Evolutionary conservation across 2,797 vertebrate genomes (phyloP).

Genomic region (Pseudopleuronectes americanus): DNA sequence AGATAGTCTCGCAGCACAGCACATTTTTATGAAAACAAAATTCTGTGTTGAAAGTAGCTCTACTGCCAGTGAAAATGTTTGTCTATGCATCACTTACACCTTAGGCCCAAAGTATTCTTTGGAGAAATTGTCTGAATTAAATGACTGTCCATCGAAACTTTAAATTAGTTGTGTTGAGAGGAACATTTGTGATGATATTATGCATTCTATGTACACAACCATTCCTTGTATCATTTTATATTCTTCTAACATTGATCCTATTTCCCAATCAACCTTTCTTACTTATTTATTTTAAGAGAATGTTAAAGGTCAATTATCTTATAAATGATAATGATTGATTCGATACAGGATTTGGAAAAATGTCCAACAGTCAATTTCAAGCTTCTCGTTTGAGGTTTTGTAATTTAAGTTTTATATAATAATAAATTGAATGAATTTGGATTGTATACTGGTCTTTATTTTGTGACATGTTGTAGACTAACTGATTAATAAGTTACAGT

Average conservation of each 20-base stretch:
- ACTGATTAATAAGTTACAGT: background rate
- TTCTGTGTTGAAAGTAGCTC: too few relatives aligned
- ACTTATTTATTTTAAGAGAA: too few relatives aligned
- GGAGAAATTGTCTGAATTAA: conserved; percentile 3
- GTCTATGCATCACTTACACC: background rate
- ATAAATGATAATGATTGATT: too few relatives aligned
- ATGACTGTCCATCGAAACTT: background rate
- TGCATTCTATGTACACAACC: background rate
- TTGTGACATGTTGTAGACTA: background rate
- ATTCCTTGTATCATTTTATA: background rate
- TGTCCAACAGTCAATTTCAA: too few relatives aligned
- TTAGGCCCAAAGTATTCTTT: background rate
- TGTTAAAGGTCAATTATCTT: too few relatives aligned
- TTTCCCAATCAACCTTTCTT: background rate
- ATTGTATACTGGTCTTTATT: background rate
- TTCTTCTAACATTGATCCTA: background rate
- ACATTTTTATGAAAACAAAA: too few relatives aligned
- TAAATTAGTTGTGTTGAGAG: background rate
- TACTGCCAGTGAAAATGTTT: too few relatives aligned
- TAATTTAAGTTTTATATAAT: too few relatives aligned
- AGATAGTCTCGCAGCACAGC: too few relatives aligned
- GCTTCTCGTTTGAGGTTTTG: too few relatives aligned
- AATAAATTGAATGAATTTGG: background rate
- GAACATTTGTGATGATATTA: background rate
- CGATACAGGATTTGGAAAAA: too few relatives aligned